A percentile compares a stretch with the other conserved stretches of the same genome.
Evolutionary conservation across 2,113 vertebrate species (phyloP).

Genomic region (Prietella phreatophila): DNA sequence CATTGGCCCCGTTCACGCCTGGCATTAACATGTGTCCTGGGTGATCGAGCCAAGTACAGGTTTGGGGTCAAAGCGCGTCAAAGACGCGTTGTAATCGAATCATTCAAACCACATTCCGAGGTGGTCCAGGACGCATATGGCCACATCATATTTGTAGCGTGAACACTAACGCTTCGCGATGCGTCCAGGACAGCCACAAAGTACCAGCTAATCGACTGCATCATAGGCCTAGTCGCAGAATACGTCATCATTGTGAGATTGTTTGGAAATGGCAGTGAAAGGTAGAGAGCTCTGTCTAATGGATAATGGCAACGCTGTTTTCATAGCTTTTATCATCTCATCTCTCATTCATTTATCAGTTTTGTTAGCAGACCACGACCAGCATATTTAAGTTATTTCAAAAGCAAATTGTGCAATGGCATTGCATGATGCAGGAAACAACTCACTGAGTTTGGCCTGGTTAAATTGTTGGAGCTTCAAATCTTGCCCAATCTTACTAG

Average conservation of each 20-base stretch:
- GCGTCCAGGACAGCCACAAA: neutral
- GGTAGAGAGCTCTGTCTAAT: no score
- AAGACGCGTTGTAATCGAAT: neutral
- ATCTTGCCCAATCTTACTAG: neutral
- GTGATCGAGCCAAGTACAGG: neutral
- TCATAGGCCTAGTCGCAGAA: no score
- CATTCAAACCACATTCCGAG: neutral
- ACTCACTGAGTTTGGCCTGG: neutral
- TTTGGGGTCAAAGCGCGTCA: neutral
- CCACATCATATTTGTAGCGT: neutral
- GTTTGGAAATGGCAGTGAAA: no score
- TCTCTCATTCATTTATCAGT: neutral
- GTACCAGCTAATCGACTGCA: no score
- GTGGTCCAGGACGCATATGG: neutral
- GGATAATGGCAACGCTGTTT: neutral
- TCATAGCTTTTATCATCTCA: no score
- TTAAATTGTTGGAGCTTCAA: neutral
- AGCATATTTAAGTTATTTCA: neutral
- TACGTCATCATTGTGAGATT: no score
- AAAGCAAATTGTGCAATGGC: neutral
- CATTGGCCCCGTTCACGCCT: neutral
- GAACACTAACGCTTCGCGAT: neutral
- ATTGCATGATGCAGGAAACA: constrained; percentile 9
- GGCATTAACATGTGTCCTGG: no score
- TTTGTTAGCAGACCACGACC: no score